phyloP scores from a whole-genome alignment of 2,797 vertebrate genomes.

The Falco berigora region DNA sequence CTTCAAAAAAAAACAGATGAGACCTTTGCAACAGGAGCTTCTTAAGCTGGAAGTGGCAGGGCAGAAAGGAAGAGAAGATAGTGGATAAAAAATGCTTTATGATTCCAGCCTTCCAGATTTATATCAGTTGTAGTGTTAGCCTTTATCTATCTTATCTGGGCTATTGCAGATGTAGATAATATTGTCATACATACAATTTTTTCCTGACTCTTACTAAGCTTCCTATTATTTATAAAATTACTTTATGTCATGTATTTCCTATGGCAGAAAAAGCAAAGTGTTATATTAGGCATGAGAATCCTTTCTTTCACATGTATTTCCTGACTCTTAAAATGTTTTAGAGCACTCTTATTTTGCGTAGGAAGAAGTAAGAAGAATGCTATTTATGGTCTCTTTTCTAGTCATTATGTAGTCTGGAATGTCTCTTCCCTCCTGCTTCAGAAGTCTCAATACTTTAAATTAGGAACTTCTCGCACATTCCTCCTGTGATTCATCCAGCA shows the following conservation, averaged over 20 bases:
- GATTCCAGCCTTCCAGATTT: background rate
- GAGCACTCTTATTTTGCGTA: background rate
- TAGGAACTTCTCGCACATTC: background rate
- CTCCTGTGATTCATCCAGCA: background rate
- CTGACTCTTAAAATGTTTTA: background rate
- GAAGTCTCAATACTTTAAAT: background rate
- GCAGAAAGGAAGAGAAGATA: background rate
- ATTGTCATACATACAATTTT: background rate
- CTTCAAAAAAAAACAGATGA: background rate
- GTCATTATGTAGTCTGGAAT: background rate
- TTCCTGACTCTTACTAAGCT: background rate
- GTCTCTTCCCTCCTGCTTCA: background rate
- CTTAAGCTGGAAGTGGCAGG: background rate
- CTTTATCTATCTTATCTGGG: background rate
- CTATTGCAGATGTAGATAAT: background rate
- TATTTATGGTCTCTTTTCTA: background rate
- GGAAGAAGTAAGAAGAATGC: background rate
- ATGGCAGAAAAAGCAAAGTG: background rate
- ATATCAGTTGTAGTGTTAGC: background rate
- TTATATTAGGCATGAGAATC: background rate
- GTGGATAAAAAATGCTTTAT: background rate
- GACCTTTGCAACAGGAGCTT: background rate
- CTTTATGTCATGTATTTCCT: background rate
- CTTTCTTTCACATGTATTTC: background rate
- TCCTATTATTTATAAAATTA: slow-evolving; percentile 3